Evolutionary conservation across 2,113 vertebrate species (phyloP).

Genomic region (Eclectus roratus): DNA sequence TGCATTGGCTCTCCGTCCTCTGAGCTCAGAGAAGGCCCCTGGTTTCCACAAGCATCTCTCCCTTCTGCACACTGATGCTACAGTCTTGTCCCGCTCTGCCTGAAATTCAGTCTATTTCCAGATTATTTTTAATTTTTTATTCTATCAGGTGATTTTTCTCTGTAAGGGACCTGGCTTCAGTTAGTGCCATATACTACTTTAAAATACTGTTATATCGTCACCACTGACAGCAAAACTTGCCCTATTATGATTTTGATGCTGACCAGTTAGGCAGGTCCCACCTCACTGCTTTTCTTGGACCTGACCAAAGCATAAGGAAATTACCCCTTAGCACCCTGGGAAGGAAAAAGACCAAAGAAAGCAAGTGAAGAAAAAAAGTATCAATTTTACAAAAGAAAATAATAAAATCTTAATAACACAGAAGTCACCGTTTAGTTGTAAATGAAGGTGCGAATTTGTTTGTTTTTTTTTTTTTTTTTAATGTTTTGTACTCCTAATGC

Average conservation of each 20-base stretch:
- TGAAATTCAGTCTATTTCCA: background rate
- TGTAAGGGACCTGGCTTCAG: background rate
- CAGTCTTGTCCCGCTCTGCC: background rate
- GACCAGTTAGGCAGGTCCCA: fast-evolving
- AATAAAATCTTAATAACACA: background rate
- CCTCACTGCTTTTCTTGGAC: background rate
- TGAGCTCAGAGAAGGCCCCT: fast-evolving
- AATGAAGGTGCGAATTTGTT: background rate
- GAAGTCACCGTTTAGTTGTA: fast-evolving
- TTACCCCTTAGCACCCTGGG: fast-evolving
- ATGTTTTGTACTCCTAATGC: background rate
- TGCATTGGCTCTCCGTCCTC: background rate
- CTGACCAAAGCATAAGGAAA: background rate
- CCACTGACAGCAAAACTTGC: background rate
- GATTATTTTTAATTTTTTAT: background rate
- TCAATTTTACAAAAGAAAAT: background rate
- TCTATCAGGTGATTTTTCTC: background rate
- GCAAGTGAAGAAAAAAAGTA: fast-evolving
- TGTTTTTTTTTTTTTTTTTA: background rate
- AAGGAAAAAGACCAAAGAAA: background rate
- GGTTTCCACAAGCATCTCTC: background rate
- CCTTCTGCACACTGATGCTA: background rate
- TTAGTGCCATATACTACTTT: background rate
- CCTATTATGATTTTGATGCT: background rate
- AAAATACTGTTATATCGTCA: background rate